A percentile compares a stretch with the other conserved stretches of the same genome.
Conservation (phyloP, 2,888 invertebrate genomes). For the Hetaerina titia region DNA sequence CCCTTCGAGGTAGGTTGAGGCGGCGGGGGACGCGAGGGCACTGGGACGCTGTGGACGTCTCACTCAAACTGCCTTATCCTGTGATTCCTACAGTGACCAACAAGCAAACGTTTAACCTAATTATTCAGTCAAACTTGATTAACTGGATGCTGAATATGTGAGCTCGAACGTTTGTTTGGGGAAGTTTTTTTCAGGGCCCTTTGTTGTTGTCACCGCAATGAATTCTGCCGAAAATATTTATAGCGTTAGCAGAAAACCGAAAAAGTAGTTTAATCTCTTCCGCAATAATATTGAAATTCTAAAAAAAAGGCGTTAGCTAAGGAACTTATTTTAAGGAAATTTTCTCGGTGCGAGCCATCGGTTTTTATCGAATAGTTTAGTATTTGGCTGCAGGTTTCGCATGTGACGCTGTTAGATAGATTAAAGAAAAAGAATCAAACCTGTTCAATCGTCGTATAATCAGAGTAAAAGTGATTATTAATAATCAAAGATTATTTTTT, state of each 20-base stretch:
- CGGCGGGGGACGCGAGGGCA: background rate
- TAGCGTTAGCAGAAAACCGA: background rate
- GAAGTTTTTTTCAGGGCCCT: background rate
- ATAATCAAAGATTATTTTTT: background rate
- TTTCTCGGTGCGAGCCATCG: background rate
- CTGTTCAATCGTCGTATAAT: background rate
- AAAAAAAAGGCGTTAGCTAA: slow-evolving; percentile 43
- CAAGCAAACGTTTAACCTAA: too few species aligned
- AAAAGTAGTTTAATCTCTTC: slow-evolving; percentile 36
- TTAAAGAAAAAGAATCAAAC: background rate
- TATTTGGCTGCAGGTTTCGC: background rate
- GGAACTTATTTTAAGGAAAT: slow-evolving; percentile 31
- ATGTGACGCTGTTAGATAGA: background rate
- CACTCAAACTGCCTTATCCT: slow-evolving; percentile 11
- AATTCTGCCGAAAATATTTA: background rate
- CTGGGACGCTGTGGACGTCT: background rate
- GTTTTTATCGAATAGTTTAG: background rate
- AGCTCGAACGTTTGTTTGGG: background rate
- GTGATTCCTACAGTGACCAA: slow-evolving; percentile 39
- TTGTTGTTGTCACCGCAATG: background rate
- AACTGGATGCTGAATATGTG: too few species aligned
- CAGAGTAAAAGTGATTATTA: background rate
- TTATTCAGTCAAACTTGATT: too few species aligned
- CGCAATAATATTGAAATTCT: slow-evolving; percentile 23
- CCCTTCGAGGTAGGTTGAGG: too few species aligned